Base-by-base conservation (phyloP, 2,888 invertebrate genomes). In the Nomada fabriciana region DNA sequence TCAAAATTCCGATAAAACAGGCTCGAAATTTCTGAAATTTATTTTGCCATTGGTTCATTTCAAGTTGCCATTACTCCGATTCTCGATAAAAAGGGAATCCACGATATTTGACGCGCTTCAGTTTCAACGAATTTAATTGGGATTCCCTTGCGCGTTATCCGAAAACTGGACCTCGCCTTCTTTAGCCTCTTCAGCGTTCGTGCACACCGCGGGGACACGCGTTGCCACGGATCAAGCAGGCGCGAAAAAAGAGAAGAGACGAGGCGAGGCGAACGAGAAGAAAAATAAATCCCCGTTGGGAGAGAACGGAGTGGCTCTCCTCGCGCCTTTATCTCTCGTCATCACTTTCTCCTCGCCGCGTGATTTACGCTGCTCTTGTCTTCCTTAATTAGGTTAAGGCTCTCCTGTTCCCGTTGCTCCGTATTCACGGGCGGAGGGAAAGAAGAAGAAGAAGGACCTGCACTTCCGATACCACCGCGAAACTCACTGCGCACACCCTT, bases 301-400 rank as follows among this genome's bases (percentile, higher is more conserved):
- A 60, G 60, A 36, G 50, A 65, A 69, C 67, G 53, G 63, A 69
- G 75, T 69, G 75, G 63, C 71, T 80, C 76, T 85, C 84, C 83
- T 83, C 84, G 79, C 79, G 70, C 79, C 80, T 85, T 85, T 87
- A 88, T 90, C 87, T 86, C 85, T 86, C 86, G 86, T 87, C 89
- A 87, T 89, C 88, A 84, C 89, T 89, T 88, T 86, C 89, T 89
- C 87, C 81, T 78, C 42, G 57, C 59, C 71, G 47, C 77, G 86
- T 90, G 89, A 91, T 91, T 90, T 90, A 91, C 85, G 83, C 85
- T 76, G 69, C 73, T 83, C 81, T 90, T 88, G 87, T 85, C 87
- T 86, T 86, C 85, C 88, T 90, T 91, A 91, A 91, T 92, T 91
- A 89, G 90, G 88, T 92, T 91, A 90, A 87, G 82, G 84, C 70